Base-by-base conservation (phyloP, 2,888 invertebrate species). In the Encarsia formosa region DNA sequence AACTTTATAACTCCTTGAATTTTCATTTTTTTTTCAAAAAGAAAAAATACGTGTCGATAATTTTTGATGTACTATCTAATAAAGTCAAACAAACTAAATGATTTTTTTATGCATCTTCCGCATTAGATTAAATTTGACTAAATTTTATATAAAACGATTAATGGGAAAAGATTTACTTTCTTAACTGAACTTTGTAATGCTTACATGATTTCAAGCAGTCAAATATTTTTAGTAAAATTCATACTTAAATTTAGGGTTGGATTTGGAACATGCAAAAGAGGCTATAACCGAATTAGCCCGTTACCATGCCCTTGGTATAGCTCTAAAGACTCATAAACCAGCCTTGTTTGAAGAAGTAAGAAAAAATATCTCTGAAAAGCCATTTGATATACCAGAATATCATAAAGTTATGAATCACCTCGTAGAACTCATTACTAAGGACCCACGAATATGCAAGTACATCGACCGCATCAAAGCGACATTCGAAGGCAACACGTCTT, bases 261-360 rank as follows among this genome's bases (percentile, higher is more conserved):
- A 49, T 18, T 23, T 48, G 1, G 32, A 52, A 2, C 49, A 52
- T 15, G 41, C 51, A 1, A 73, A 69, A 50, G 50, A 79, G 1
- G 75, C 79, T 3, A 62, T 82, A 1, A 64, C 69, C 34, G 74
- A 78, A 38, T 61, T 82, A 58, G 82, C 81, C 0, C 73, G 75
- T 58, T 82, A 79, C 61, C 83, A 83, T 63, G 80, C 81, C 0
- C 67, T 81, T 15, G 78, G 81, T 0, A 76, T 82, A n/a, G 82
- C 79, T 0, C 62, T 79, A 42, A 78, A 79, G 38, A 49, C 73
- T 0, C 71, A 63, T 63, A 70, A 54, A 58, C 73, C 60, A 15
- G 64, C 58, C 42, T 64, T 59, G 41, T 77, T 63, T 58, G 68
- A 62, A 52, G 66, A 57, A 23, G 59, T 63, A 56, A 70, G 49